Evolutionary conservation across 2,888 invertebrate species (phyloP).

Genomic region (Troides helena): DNA sequence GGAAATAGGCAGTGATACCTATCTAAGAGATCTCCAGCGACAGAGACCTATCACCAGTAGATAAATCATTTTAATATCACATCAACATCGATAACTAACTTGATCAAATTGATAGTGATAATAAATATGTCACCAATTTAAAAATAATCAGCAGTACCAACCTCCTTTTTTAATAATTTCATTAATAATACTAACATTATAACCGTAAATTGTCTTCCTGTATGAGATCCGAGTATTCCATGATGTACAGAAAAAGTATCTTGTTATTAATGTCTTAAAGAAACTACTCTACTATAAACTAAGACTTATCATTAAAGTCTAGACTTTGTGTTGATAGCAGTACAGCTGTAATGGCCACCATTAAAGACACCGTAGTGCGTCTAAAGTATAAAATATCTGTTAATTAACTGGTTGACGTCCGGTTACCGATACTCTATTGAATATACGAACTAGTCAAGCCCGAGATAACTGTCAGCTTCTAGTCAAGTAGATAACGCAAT

Average conservation of each 20-base stretch:
- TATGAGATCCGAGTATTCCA: too few relatives aligned
- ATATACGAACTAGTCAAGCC: not conserved
- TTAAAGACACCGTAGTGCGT: not conserved
- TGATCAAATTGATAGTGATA: too few relatives aligned
- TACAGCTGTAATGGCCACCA: not conserved
- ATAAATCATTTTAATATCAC: too few relatives aligned
- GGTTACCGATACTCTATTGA: not conserved
- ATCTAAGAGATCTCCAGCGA: too few relatives aligned
- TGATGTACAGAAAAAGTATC: not conserved
- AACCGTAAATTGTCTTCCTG: too few relatives aligned
- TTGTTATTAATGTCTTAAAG: not conserved
- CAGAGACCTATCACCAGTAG: too few relatives aligned
- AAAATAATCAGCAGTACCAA: too few relatives aligned
- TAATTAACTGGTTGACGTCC: conserved; percentile 7
- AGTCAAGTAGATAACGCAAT: not conserved
- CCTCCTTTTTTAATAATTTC: too few relatives aligned
- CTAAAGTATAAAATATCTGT: not conserved
- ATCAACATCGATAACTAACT: too few relatives aligned
- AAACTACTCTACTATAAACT: not conserved
- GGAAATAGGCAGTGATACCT: too few relatives aligned
- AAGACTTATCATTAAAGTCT: not conserved
- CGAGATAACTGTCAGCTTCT: not conserved
- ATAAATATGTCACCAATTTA: too few relatives aligned
- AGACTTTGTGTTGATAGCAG: not conserved
- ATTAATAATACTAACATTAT: too few relatives aligned